phyloP scores from a whole-genome alignment of 2,113 vertebrate species.

The Spheniscus mendiculus region DNA sequence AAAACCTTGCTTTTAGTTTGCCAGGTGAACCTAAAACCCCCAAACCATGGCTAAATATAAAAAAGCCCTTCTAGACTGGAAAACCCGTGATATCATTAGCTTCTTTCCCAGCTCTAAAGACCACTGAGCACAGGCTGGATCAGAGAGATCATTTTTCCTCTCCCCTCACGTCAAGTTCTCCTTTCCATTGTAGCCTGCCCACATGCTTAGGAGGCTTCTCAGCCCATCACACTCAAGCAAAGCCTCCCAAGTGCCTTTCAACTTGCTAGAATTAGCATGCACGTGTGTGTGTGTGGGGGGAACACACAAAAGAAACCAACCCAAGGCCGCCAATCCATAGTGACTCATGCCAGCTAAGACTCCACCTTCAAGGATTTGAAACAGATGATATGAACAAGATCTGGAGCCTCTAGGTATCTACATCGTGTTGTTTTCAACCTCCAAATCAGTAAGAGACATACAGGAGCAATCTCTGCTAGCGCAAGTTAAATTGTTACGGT shows the following conservation, averaged over 20 bases:
- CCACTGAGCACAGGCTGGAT: not conserved
- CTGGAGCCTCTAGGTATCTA: not conserved
- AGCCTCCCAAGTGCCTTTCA: not conserved
- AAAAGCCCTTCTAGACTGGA: not conserved
- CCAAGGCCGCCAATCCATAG: not conserved
- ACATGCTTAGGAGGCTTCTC: not conserved
- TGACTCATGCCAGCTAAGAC: not conserved
- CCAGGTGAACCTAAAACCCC: not conserved
- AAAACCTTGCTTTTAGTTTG: not conserved
- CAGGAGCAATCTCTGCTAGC: not conserved
- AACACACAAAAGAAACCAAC: not conserved
- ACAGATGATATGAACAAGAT: not conserved
- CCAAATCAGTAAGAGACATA: not conserved
- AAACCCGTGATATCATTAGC: not conserved
- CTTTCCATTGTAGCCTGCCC: not conserved
- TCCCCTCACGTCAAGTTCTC: not conserved
- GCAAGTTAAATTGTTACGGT: not conserved
- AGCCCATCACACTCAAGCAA: not conserved
- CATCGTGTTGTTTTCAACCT: fast-evolving
- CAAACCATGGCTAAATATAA: not conserved
- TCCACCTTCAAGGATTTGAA: not conserved
- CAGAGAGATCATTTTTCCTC: not conserved
- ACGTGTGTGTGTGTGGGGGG: fast-evolving
- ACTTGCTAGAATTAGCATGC: not conserved
- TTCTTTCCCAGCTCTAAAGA: not conserved